Base-by-base conservation (phyloP, 2,113 vertebrate species). In the Lanius ludovicianus region DNA sequence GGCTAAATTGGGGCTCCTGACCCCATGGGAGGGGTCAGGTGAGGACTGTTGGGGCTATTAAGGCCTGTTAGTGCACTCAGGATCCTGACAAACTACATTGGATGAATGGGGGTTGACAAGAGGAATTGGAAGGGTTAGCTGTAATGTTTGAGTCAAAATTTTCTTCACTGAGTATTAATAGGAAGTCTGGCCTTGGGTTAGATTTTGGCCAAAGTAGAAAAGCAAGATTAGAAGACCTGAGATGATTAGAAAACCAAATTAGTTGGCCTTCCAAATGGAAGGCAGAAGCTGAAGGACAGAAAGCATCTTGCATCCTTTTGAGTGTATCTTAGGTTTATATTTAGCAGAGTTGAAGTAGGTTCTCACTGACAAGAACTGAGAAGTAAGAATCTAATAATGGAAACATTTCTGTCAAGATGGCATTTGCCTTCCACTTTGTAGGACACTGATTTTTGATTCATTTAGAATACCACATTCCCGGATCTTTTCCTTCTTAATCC, bases 381-480 rank as follows among this genome's bases (percentile, higher is more conserved):
- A 88, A 76, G 16, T 33, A 35, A 49, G 28, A 82, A 17, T 69
- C 11, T 78, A 65, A 49, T 65, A 68, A 83, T 7, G 63, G 69
- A 85, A 77, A 60, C 24, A 28, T 75, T 93, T 79, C 4, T 93
- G 39, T 69, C 19, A 68, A 73, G 37, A 80, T 47, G n/a, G 10
- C 16, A 46, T 68, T 44, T 76, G 30, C 33, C 27, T 73, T 93
- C 52, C 2, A 10, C 39, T 84, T 78, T 59, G 30, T 33, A 68
- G 21, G 39, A 64, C 12, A 18, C 30, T 64, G 62, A 64, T 46
- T 90, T 92, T 75, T 88, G 16, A 67, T 89, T 95, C 10, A 60
- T 69, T 31, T 74, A 65, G n/a, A 86, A 46, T 10, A 74, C 33
- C 14, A 41, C 0, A 0, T 78, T 74, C n/a, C 17, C 0, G 0